These are phyloP conservation scores for Cryptocephalus primarius DNA, from an alignment of 2,888 invertebrate genomes.

Conservation along the genomic window DNA sequence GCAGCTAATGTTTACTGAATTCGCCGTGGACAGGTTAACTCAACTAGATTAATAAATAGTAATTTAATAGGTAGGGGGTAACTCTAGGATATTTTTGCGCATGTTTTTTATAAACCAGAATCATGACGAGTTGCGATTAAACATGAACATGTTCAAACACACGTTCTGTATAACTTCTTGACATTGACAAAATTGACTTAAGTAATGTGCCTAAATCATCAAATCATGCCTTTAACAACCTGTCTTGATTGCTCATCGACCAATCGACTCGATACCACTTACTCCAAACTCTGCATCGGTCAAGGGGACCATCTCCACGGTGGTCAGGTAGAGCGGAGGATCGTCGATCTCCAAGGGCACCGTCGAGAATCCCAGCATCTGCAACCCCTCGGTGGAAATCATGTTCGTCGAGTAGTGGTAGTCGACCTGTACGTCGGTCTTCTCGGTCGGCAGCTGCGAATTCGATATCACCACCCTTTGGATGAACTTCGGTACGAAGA, in stretches of 20 bases:
- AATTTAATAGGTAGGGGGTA: too few species aligned
- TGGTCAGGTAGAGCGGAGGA: conserved; percentile 23
- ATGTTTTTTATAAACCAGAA: too few species aligned
- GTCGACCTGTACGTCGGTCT: conserved; percentile 23
- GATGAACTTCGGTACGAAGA: conserved; percentile 58
- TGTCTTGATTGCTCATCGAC: neutral
- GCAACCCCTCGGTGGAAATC: conserved; percentile 26
- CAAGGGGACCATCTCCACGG: conserved; percentile 27
- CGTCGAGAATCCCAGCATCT: conserved; percentile 26
- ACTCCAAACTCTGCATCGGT: conserved; percentile 15
- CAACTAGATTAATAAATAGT: too few species aligned
- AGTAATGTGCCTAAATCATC: too few species aligned
- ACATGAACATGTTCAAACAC: too few species aligned
- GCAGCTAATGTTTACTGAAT: too few species aligned
- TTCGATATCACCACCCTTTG: conserved; percentile 39
- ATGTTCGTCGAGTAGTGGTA: conserved; percentile 30
- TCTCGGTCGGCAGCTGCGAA: conserved; percentile 21
- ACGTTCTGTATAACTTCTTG: too few species aligned
- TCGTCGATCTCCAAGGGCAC: conserved; percentile 19
- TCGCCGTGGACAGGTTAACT: too few species aligned
- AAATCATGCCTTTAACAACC: too few species aligned
- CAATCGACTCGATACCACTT: conserved; percentile 4
- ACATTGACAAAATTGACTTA: too few species aligned
- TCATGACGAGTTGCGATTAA: too few species aligned
- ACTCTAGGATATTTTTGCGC: too few species aligned